Evolutionary conservation across 2,888 invertebrate genomes (phyloP).

Genomic region (Plebejus argus): DNA sequence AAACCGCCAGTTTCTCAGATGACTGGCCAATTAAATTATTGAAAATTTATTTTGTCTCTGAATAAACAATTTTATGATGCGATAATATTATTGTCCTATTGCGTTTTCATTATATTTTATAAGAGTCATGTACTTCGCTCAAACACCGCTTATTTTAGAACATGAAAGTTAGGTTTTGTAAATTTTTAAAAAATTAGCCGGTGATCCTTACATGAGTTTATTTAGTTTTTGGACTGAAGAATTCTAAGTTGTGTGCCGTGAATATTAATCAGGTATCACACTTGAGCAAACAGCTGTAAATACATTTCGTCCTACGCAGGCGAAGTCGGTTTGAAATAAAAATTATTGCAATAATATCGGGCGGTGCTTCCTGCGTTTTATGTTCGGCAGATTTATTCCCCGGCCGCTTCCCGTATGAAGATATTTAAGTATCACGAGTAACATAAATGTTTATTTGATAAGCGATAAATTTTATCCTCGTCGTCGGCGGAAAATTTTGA

Average conservation of each 20-base stretch:
- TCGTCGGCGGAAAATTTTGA: not conserved
- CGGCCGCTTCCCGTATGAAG: constrained; percentile 7
- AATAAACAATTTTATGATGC: not conserved
- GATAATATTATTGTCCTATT: no score
- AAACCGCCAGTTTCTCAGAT: not conserved
- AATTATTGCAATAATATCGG: constrained; percentile 10
- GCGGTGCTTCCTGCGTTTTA: constrained; percentile 8
- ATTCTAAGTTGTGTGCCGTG: not conserved
- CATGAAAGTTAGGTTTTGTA: not conserved
- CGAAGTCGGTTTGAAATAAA: not conserved
- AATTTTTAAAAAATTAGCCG: not conserved
- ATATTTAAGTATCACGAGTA: not conserved
- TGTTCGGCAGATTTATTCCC: not conserved
- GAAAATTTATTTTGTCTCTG: not conserved
- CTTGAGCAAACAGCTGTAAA: not conserved
- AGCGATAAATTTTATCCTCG: not conserved
- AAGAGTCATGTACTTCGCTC: not conserved
- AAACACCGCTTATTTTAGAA: not conserved
- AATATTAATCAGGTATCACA: not conserved
- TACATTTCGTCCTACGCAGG: not conserved
- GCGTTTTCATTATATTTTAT: not conserved
- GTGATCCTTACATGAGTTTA: not conserved
- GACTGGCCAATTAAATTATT: not conserved
- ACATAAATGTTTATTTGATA: constrained; percentile 14
- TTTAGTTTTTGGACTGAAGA: not conserved